Conservation (phyloP, 2,797 vertebrate species). For the Tragelaphus eurycerus region DNA sequence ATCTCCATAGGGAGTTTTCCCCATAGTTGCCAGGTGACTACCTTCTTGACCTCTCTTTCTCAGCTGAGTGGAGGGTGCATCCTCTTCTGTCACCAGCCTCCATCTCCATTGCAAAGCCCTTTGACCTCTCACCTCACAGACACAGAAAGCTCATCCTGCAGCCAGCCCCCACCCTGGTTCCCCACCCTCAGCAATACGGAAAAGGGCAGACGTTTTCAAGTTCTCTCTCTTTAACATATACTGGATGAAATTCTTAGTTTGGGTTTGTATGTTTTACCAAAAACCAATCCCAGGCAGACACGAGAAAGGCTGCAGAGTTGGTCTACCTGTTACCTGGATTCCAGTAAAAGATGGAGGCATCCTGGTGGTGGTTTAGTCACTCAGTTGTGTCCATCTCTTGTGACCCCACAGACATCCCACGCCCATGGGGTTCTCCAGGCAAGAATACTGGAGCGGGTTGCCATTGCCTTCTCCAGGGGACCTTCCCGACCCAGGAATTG, state of each 20-base stretch:
- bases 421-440: background rate
- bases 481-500: background rate
- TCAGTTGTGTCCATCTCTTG: background rate
- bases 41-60: background rate
- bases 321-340: background rate
- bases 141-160: background rate
- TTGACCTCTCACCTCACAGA: background rate
- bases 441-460: background rate
- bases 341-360: background rate
- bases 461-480: background rate
- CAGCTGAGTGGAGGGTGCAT: background rate
- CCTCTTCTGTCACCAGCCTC: background rate
- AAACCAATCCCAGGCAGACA: background rate
- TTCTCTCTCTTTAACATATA: background rate
- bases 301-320: background rate
- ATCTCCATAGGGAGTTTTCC: background rate
- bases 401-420: background rate
- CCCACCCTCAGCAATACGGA: background rate
- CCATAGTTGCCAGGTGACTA: background rate
- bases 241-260: background rate
- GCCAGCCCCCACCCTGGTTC: background rate
- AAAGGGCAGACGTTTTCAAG: background rate
- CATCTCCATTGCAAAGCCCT: background rate
- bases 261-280: background rate
- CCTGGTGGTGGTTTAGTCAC: background rate